Percentiles rank a stretch among this genome's conserved stretches.
Evolutionary conservation across 2,797 vertebrate species (phyloP).

Genomic region (Rhabdophis nuchalis): DNA sequence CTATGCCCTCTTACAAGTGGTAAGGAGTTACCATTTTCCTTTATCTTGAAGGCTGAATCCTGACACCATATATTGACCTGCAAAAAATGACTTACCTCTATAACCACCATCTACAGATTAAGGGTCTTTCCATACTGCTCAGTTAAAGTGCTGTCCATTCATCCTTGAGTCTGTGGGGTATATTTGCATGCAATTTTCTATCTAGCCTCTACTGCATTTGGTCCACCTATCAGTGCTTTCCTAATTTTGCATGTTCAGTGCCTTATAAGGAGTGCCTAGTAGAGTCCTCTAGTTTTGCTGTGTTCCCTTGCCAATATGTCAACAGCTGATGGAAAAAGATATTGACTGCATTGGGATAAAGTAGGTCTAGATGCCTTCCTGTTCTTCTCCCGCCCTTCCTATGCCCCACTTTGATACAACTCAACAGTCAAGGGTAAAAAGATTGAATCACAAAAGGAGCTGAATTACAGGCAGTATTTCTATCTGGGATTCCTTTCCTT

Average conservation of each 20-base stretch:
- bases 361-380: neutral
- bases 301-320: neutral
- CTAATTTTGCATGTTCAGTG: neutral
- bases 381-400: neutral
- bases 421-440: neutral
- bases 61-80: neutral
- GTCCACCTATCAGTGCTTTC: neutral
- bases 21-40: neutral
- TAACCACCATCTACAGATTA: neutral
- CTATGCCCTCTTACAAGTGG: neutral
- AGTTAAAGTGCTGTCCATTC: neutral
- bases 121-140: neutral
- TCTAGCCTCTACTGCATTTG: neutral
- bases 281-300: neutral
- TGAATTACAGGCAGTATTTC: neutral
- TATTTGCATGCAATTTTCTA: neutral
- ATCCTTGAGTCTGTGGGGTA: neutral
- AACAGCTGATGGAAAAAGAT: neutral
- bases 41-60: neutral
- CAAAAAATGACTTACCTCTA: neutral
- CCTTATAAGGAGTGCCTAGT: neutral
- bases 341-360: neutral
- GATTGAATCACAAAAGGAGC: neutral
- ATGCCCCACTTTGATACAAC: neutral
- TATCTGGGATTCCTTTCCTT: neutral